Conservation (phyloP, 2,113 vertebrate species). For the Centrocercus urophasianus region DNA sequence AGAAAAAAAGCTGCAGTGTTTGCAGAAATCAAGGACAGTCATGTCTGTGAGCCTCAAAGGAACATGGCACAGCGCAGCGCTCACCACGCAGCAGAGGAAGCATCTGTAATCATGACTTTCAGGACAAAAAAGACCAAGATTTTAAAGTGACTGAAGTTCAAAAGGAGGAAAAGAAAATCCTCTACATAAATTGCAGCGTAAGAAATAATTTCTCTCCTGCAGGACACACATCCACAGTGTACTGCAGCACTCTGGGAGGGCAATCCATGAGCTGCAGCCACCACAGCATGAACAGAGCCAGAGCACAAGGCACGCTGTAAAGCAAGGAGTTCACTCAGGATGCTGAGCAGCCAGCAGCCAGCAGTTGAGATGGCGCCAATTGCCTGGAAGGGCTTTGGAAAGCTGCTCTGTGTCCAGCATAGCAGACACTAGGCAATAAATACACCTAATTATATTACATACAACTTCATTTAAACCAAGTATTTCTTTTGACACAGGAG, state of each 20-base stretch:
- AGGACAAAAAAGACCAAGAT: neutral
- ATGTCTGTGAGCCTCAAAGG: neutral
- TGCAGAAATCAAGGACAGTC: neutral
- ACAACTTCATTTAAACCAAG: neutral
- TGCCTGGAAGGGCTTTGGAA: neutral
- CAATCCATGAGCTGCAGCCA: neutral
- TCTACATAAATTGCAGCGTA: neutral
- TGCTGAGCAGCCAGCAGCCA: neutral
- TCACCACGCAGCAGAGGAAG: neutral
- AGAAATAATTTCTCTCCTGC: neutral
- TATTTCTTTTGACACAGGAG: neutral
- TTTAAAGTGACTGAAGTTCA: neutral
- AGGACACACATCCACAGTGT: neutral
- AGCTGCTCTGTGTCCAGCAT: neutral
- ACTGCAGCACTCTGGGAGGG: neutral
- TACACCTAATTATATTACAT: neutral
- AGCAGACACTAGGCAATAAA: neutral
- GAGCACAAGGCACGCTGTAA: fast-evolving
- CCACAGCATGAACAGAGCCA: neutral
- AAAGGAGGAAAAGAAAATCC: neutral
- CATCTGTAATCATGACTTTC: neutral
- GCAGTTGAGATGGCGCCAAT: neutral
- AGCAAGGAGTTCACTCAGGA: neutral
- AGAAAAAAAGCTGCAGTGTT: neutral
- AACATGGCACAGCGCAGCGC: neutral